Conservation (phyloP, 2,797 vertebrate genomes). For the Rhabdophis nuchalis region DNA sequence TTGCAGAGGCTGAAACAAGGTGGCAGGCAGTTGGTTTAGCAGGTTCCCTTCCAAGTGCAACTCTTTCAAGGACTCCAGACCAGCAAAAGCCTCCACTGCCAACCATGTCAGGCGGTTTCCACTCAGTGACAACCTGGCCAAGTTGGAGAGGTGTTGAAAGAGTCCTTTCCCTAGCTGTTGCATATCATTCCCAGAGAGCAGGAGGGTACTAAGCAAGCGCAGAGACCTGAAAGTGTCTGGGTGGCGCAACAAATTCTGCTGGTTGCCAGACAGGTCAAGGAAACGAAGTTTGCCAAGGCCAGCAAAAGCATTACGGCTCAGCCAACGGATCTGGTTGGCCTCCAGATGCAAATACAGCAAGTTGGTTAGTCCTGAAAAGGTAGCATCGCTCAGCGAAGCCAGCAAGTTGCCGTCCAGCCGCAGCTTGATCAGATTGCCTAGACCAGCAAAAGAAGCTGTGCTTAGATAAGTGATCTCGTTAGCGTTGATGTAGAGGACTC, state of each 20-base stretch:
- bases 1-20: constrained; percentile 81
- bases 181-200: constrained; percentile 86
- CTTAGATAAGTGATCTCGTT: constrained; percentile 81
- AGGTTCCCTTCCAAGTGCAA: constrained; percentile 84
- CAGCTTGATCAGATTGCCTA: constrained; percentile 83
- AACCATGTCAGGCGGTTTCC: constrained; percentile 81
- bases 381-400: constrained; percentile 79
- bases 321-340: constrained; percentile 83
- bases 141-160: constrained; percentile 82
- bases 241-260: constrained; percentile 80
- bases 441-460: constrained; percentile 75
- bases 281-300: constrained; percentile 85
- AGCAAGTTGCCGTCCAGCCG: constrained; percentile 86
- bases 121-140: constrained; percentile 84
- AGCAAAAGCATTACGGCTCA: constrained; percentile 83
- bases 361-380: constrained; percentile 80
- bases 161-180: constrained; percentile 75
- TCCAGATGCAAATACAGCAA: constrained; percentile 90
- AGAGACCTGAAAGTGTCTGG: constrained; percentile 79
- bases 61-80: constrained; percentile 81
- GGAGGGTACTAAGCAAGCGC: constrained; percentile 79
- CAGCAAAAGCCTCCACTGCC: constrained; percentile 76
- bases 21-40: constrained; percentile 77
- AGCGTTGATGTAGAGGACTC: constrained; percentile 85
- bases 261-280: constrained; percentile 88